Conservation (phyloP, 2,113 vertebrate genomes). For the Onychorhynchus coronatus region DNA sequence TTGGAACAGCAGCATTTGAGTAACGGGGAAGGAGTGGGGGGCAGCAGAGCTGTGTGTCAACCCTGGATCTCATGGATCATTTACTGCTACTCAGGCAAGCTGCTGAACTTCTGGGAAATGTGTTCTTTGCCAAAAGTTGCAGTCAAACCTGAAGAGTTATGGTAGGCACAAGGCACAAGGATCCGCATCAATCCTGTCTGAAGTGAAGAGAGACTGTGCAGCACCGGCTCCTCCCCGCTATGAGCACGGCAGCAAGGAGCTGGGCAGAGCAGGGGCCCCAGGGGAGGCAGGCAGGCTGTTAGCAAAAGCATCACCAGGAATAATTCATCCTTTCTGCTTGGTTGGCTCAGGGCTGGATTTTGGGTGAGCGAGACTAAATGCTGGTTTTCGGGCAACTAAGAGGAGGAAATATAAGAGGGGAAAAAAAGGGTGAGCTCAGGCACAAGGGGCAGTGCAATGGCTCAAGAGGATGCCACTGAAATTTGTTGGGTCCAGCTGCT, state of each 20-base stretch:
- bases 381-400: neutral
- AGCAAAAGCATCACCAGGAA: neutral
- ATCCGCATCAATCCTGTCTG: neutral
- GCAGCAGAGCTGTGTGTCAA: neutral
- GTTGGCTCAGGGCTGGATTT: neutral
- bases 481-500: neutral
- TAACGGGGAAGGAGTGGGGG: neutral
- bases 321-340: neutral
- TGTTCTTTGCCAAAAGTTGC: neutral
- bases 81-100: neutral
- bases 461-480: neutral
- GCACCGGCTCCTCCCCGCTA: neutral
- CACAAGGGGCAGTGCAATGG: neutral
- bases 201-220: neutral
- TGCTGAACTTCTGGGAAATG: neutral
- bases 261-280: neutral
- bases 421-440: neutral
- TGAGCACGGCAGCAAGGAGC: neutral
- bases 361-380: neutral
- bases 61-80: neutral
- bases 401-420: neutral
- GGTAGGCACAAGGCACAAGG: neutral
- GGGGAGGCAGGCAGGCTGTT: fast-evolving
- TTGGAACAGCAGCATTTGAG: neutral
- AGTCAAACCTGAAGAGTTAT: neutral